These are phyloP conservation scores for Lasioglossum baleicum DNA, from an alignment of 1,140 invertebrate genomes.

Conservation along the genomic window DNA sequence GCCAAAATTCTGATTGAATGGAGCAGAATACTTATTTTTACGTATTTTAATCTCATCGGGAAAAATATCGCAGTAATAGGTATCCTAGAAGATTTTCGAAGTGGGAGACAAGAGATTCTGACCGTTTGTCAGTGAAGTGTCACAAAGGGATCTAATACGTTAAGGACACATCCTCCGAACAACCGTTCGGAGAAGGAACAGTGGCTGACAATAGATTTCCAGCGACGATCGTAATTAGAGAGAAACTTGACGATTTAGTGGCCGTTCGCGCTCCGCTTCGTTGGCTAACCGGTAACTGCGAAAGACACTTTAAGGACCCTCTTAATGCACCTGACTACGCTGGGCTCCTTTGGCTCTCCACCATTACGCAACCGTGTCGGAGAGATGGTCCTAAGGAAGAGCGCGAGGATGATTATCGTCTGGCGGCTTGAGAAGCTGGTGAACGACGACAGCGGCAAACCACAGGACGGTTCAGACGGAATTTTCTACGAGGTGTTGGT, in stretches of 20 bases:
- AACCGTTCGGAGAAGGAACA: conserved; percentile 15
- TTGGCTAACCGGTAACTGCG: conserved; percentile 54
- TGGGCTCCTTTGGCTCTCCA: conserved; percentile 4
- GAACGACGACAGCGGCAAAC: conserved; percentile 7
- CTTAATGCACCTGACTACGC: conserved; percentile 55
- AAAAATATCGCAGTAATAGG: too few species aligned
- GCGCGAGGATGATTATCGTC: conserved; percentile 22
- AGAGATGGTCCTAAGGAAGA: conserved; percentile 8
- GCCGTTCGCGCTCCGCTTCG: conserved; percentile 44
- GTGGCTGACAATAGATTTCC: conserved; percentile 47
- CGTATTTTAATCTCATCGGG: too few species aligned
- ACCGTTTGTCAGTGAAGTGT: too few species aligned
- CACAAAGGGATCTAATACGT: conserved; percentile 1
- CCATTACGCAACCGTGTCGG: conserved; percentile 42
- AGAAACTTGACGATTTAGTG: conserved; percentile 61
- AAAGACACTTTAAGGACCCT: conserved; percentile 61
- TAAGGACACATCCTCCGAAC: not conserved
- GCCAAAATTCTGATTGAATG: too few species aligned
- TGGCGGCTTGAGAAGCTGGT: not conserved
- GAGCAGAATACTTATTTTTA: too few species aligned
- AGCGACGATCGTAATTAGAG: conserved; percentile 55
- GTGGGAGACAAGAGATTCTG: too few species aligned
- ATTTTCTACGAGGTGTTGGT: not conserved
- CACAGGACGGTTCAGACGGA: not conserved
- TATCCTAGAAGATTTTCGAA: too few species aligned